Evolutionary conservation across 2,888 invertebrate genomes (phyloP), one percentile per base, ranked within the genome.

Genomic region (Anaspis maculata): DNA sequence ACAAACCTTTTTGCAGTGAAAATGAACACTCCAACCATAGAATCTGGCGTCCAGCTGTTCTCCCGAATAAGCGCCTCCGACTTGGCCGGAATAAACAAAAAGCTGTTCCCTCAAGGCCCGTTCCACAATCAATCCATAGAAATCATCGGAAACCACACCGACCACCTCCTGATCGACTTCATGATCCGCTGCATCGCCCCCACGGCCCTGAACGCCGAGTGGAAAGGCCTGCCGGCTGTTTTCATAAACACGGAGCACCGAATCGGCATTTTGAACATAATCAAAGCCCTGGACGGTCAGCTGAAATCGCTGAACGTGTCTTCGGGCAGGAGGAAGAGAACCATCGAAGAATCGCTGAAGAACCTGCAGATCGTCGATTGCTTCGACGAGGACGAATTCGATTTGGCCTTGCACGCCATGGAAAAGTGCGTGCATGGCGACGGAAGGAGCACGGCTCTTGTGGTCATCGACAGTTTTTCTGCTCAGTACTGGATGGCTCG

Each of bases 1-100:
- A n/a, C n/a, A n/a, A n/a, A n/a, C n/a, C n/a, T n/a, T n/a, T n/a
- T n/a, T n/a, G n/a, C n/a, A n/a, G n/a, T n/a, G n/a, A n/a, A n/a
- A n/a, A n/a, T n/a, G n/a, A n/a, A n/a, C n/a, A n/a, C n/a, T n/a
- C n/a, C n/a, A n/a, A n/a, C n/a, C n/a, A n/a, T 56, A 14, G 57
- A 57, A 45, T 54, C 54, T n/a, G 57, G 57, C 2, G 48, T 52
- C 7, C 54, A 57, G 27, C 38, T 57, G 13, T 53, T 56, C 32
- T 48, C 51, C n/a, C 41, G 57, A 41, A 36, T 57, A 11, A 5
- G 44, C 28, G 38, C 36, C 6, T 19, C 5, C 19, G 32, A 28
- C 27, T 37, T 56, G 27, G 38, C 38, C 16, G 47, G 46, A 5
- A 46, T 57, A 15, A 52, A 53, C 37, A 36, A 45, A 3, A 34